A percentile compares a stretch with the other conserved stretches of the same genome.
These are phyloP conservation scores for Phaethon lepturus DNA, from an alignment of 2,113 vertebrate genomes.

Conservation along the genomic window DNA sequence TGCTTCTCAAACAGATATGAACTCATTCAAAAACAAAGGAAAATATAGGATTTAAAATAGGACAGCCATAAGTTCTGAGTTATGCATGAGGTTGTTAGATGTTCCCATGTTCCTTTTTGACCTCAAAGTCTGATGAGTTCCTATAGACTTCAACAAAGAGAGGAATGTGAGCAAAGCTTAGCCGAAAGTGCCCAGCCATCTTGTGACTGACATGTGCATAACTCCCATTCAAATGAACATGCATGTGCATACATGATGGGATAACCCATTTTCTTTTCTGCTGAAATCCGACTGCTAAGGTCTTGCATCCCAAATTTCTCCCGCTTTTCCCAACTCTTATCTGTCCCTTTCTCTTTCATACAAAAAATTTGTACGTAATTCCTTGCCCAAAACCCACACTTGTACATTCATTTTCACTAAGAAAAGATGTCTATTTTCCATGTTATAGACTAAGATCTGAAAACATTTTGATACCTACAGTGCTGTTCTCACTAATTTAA, in stretches of 20 bases:
- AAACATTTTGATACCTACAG: not conserved
- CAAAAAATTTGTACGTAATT: not conserved
- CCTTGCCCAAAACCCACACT: not conserved
- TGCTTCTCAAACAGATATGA: not conserved
- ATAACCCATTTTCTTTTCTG: not conserved
- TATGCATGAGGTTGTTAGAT: not conserved
- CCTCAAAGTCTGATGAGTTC: not conserved
- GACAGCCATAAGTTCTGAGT: not conserved
- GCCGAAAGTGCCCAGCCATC: not conserved
- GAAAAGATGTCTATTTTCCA: not conserved
- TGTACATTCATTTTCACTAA: not conserved
- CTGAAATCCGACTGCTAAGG: not conserved
- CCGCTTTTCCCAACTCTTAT: not conserved
- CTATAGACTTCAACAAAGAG: not conserved
- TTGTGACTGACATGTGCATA: not conserved
- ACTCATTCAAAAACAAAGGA: not conserved
- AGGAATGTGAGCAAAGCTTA: not conserved
- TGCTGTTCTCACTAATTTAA: not conserved
- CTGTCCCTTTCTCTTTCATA: not conserved
- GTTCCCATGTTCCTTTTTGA: not conserved
- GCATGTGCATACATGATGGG: not conserved
- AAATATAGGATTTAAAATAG: not conserved
- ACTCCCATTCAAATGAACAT: not conserved
- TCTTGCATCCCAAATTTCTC: not conserved
- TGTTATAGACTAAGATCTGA: not conserved